Conservation (phyloP, 2,113 vertebrate genomes). For the Carassius auratus region DNA sequence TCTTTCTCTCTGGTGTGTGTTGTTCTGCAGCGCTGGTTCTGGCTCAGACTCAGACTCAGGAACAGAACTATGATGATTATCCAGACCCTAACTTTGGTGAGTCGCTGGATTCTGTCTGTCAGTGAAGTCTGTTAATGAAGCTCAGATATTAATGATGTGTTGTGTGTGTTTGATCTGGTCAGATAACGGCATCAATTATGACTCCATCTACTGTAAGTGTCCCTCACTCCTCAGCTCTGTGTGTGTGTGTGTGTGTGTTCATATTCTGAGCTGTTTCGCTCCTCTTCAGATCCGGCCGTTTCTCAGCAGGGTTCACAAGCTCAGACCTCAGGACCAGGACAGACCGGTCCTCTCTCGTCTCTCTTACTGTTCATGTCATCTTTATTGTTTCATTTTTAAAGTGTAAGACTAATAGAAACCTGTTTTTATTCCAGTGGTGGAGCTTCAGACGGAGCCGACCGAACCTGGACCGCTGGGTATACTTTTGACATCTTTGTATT, state of each 20-base stretch:
- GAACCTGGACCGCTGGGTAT: slow-evolving; percentile 89
- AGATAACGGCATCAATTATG: slow-evolving; percentile 2
- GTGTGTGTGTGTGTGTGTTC: too few relatives aligned
- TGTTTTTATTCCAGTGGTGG: slow-evolving; percentile 58
- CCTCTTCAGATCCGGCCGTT: slow-evolving; percentile 56
- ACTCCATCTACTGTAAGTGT: slow-evolving; percentile 16
- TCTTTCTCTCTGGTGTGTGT: background rate
- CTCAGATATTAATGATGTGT: background rate
- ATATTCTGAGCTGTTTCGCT: slow-evolving; percentile 17
- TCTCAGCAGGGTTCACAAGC: slow-evolving; percentile 67
- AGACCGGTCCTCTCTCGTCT: slow-evolving; percentile 54
- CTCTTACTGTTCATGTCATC: background rate
- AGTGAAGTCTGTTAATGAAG: background rate
- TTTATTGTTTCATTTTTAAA: background rate
- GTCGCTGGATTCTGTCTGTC: background rate
- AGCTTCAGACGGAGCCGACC: slow-evolving; percentile 84
- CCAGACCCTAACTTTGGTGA: background rate
- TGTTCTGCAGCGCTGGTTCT: slow-evolving; percentile 34
- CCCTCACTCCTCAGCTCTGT: slow-evolving; percentile 24
- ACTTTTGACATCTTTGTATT: too few relatives aligned
- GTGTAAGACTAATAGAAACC: background rate
- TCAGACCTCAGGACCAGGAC: slow-evolving; percentile 55
- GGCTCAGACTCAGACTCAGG: background rate
- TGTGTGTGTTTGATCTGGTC: background rate
- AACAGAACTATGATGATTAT: slow-evolving; percentile 22